These are phyloP conservation scores for Mormyrus hasselquistii DNA, from an alignment of 2,797 vertebrate genomes.

Conservation along the genomic window DNA sequence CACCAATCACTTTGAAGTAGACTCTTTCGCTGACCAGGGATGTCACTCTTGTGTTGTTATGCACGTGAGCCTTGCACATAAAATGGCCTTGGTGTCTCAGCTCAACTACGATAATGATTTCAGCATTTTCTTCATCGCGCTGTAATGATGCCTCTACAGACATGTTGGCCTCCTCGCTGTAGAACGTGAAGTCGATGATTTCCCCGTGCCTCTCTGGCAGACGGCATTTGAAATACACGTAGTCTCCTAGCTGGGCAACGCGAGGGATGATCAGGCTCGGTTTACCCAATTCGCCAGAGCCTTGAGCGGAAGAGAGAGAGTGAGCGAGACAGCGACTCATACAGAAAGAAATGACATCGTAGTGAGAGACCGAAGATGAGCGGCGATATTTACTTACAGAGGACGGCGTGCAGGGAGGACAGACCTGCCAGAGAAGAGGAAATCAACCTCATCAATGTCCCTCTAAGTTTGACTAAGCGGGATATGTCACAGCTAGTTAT, in stretches of 20 bases:
- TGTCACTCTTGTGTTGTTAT: conserved; percentile 42
- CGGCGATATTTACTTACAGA: background rate
- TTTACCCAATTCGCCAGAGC: conserved; percentile 17
- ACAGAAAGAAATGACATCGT: background rate
- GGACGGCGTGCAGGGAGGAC: background rate
- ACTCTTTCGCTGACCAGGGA: conserved; percentile 38
- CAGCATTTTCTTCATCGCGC: fast-evolving
- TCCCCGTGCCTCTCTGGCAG: conserved; percentile 8
- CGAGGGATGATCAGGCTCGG: conserved; percentile 41
- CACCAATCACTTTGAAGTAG: conserved; percentile 51
- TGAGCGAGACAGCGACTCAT: background rate
- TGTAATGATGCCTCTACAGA: conserved; percentile 24
- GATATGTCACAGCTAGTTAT: background rate
- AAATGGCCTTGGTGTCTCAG: conserved; percentile 32
- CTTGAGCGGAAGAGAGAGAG: conserved; percentile 27
- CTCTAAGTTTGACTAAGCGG: background rate
- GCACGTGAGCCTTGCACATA: conserved; percentile 46
- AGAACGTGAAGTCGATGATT: conserved; percentile 32
- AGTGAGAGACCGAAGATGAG: background rate
- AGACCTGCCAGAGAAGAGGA: background rate
- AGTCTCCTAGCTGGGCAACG: fast-evolving
- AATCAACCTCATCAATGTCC: background rate
- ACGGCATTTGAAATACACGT: conserved; percentile 18
- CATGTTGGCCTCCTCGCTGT: conserved; percentile 12
- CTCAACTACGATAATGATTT: fast-evolving